phyloP scores from a whole-genome alignment of 2,888 invertebrate genomes.

The Agrotis puta region DNA sequence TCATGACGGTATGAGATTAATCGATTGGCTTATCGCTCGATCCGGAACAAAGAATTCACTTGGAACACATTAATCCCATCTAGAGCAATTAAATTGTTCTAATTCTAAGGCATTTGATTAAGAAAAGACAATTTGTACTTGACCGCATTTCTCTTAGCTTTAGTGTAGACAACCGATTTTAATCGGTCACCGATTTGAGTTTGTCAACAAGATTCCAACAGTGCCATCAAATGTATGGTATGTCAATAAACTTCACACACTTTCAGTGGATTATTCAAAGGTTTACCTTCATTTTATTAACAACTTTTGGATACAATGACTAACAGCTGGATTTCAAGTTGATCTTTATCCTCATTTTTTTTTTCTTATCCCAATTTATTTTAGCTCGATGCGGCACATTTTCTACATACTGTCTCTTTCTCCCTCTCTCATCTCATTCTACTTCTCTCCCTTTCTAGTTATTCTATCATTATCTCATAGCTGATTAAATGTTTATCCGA shows the following conservation, averaged over 20 bases:
- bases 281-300: neutral
- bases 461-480: neutral
- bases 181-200: constrained; percentile 32
- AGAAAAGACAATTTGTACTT: constrained; percentile 69
- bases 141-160: constrained; percentile 69
- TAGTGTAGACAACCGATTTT: constrained; percentile 26
- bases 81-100: constrained; percentile 64
- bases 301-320: neutral
- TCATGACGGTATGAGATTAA: constrained; percentile 52
- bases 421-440: neutral
- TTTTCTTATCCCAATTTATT: neutral
- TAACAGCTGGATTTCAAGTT: neutral
- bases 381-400: neutral
- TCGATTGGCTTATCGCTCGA: constrained; percentile 57
- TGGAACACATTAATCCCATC: constrained; percentile 62
- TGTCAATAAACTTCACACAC: neutral
- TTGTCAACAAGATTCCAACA: neutral
- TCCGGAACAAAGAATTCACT: constrained; percentile 60
- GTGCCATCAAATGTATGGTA: neutral
- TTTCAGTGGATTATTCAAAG: neutral
- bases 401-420: neutral
- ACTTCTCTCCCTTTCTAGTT: neutral
- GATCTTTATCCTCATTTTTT: too few relatives aligned
- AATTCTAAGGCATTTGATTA: constrained; percentile 66
- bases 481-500: neutral